Base-by-base conservation (phyloP, 2,797 vertebrate species). In the Enteromius anoplus region DNA sequence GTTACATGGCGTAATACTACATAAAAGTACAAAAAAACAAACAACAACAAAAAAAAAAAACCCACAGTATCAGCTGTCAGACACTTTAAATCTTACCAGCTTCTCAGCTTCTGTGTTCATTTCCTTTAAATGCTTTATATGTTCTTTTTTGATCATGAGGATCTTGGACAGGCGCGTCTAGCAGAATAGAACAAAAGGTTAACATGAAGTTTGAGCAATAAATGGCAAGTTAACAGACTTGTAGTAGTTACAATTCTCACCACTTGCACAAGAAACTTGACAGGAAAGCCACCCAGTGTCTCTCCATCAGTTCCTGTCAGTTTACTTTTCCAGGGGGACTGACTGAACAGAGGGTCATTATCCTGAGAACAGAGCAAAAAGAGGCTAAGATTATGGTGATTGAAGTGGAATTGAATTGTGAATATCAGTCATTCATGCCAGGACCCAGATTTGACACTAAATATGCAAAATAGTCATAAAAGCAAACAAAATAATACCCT, bases 61-160 rank as follows among this genome's bases (percentile, higher is more conserved):
- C 21, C 15, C 40, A 17, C 19, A 3, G n/a, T 29, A 62, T n/a
- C 71, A 82, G 45, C 53, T 40, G 37, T 42, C 23, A 49, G n/a
- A 21, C 37, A 47, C 12, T 47, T 73, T 4, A 34, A 29, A 84
- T 85, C 89, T 91, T 92, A 99, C 98, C 97, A 98, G 89, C 90
- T 98, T 99, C 93, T 99, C 98, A 89, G 97, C 98, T 90, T 99
- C 97, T 2, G 97, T 97, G 90, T 99, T 99, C 98, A 99, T 98
- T 91, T 99, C 97, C 91, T 97, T 97, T 90, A 99, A 94, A 89
- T 97, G 97, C 91, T 96, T 99, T 90, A 99, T 98, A 92, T 98
- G 97, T 49, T 99, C 97, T 88, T 99, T 99, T 93, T 99, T 99
- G 91, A 98, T 97, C 98, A 99, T 99, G 80, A 99, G 96, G 88